Conservation (phyloP, 2,888 invertebrate species). For the Ectropis crepuscularia region DNA sequence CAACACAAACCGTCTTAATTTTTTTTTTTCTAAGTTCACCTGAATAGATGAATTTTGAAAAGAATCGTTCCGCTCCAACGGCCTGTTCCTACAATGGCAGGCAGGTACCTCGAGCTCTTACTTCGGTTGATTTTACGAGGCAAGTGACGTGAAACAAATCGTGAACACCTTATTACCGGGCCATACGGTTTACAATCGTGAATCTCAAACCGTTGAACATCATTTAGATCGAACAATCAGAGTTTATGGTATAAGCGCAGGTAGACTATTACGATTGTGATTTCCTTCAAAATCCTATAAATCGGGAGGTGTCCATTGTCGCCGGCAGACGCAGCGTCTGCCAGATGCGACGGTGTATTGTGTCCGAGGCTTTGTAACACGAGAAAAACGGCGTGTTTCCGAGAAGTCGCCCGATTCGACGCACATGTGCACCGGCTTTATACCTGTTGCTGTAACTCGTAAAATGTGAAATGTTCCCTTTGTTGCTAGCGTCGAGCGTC, state of each 20-base stretch:
- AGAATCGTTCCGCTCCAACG: conserved; percentile 30
- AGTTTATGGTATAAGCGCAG: conserved; percentile 41
- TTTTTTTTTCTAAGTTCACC: conserved; percentile 22
- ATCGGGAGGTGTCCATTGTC: conserved; percentile 56
- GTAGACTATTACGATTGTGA: conserved; percentile 53
- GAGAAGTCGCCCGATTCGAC: conserved; percentile 60
- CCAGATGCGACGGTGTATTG: conserved; percentile 69
- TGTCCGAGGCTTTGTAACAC: conserved; percentile 49
- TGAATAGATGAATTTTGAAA: conserved; percentile 35
- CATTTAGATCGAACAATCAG: too few species aligned
- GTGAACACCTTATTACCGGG: too few species aligned
- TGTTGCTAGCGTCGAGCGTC: conserved; percentile 34
- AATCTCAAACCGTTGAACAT: too few species aligned
- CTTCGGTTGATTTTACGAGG: too few species aligned
- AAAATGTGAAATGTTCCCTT: conserved; percentile 46
- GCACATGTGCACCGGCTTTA: conserved; percentile 63
- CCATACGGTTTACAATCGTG: too few species aligned
- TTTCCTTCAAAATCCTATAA: conserved; percentile 41
- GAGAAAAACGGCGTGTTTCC: conserved; percentile 58
- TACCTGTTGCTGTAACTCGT: conserved; percentile 57
- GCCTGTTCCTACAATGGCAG: conserved; percentile 40
- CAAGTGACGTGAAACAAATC: too few species aligned
- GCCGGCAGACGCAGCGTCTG: conserved; percentile 67
- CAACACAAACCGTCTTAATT: not conserved
- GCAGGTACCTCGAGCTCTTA: conserved; percentile 49